A percentile compares a stretch with the other conserved stretches of the same genome.
phyloP scores from a whole-genome alignment of 2,888 invertebrate genomes.

The Cynaeus angustus region DNA sequence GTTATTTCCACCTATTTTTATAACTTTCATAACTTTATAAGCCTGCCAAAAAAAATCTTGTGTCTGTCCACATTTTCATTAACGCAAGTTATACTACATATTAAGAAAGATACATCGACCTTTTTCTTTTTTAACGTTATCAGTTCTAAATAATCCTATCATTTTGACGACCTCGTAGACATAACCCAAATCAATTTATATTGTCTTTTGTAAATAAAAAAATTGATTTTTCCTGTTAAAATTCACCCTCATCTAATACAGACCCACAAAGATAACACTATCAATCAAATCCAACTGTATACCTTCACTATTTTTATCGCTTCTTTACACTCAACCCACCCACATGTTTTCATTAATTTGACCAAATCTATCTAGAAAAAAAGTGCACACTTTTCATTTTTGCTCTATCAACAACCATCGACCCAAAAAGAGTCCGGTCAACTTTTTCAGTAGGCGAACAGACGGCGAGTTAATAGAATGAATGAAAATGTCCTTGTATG shows the following conservation, averaged over 20 bases:
- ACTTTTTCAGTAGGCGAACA: conserved; percentile 8
- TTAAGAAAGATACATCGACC: too few relatives aligned
- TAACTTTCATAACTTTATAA: too few relatives aligned
- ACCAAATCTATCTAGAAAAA: conserved; percentile 12
- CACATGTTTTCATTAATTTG: conserved; percentile 9
- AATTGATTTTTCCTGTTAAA: background rate
- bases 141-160: too few relatives aligned
- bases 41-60: too few relatives aligned
- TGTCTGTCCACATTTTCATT: too few relatives aligned
- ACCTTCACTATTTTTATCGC: background rate
- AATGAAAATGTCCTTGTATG: conserved; percentile 38
- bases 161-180: too few relatives aligned
- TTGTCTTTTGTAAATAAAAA: too few relatives aligned
- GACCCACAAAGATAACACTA: background rate
- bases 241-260: background rate
- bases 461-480: conserved; percentile 19
- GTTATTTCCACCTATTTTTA: too few relatives aligned
- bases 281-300: background rate
- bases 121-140: too few relatives aligned
- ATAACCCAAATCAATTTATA: too few relatives aligned
- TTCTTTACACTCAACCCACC: background rate
- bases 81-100: too few relatives aligned
- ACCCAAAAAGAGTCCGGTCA: conserved; percentile 33
- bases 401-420: conserved; percentile 5
- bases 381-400: background rate